A percentile compares a stretch with the other conserved stretches of the same genome.
phyloP scores from a whole-genome alignment of 2,888 invertebrate genomes.

The Pollenia labialis region DNA sequence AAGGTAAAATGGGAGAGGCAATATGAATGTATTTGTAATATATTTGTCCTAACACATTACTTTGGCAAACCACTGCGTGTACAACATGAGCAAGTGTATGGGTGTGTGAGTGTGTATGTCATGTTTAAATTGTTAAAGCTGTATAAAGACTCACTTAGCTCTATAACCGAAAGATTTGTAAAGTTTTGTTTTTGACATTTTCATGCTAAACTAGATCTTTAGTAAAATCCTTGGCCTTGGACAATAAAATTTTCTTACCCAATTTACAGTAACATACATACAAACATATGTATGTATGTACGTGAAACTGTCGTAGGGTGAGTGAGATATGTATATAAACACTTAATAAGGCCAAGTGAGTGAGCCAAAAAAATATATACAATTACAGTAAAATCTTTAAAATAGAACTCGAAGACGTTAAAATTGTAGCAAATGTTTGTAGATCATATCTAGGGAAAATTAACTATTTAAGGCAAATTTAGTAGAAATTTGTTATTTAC shows the following conservation, averaged over 20 bases:
- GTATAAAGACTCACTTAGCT: neutral
- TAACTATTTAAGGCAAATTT: too few relatives aligned
- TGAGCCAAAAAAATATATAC: too few relatives aligned
- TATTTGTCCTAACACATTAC: conserved; percentile 46
- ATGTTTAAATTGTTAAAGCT: conserved; percentile 27
- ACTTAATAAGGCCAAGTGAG: too few relatives aligned
- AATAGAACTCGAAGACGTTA: too few relatives aligned
- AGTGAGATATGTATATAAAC: neutral
- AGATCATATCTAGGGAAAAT: too few relatives aligned
- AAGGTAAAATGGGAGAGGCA: neutral
- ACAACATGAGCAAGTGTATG: neutral
- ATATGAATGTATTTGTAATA: conserved; percentile 20
- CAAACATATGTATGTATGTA: too few relatives aligned
- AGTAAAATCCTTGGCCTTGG: conserved; percentile 57
- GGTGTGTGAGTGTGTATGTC: neutral
- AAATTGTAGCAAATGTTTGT: too few relatives aligned
- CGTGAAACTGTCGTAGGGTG: too few relatives aligned
- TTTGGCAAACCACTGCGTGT: conserved; percentile 41
- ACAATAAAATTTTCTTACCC: conserved; percentile 17
- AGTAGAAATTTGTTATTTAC: too few relatives aligned
- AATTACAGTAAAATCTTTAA: too few relatives aligned
- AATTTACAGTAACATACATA: neutral
- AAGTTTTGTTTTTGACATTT: conserved; percentile 57
- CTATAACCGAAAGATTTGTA: conserved; percentile 23
- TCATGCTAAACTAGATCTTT: conserved; percentile 39